Evolutionary conservation across 2,113 vertebrate species (phyloP).

Genomic region (Labeo catla): DNA sequence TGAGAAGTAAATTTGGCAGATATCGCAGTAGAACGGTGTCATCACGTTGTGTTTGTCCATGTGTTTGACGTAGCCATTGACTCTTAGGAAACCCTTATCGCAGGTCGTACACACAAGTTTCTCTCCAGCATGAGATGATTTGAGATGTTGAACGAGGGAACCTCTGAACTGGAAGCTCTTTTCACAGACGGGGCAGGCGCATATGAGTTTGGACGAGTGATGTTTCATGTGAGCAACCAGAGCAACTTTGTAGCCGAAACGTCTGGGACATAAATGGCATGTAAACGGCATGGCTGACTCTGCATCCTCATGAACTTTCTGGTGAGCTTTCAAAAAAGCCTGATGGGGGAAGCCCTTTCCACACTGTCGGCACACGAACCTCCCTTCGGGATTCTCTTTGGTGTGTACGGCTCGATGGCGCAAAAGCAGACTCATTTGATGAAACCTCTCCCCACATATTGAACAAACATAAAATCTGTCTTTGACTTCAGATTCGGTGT

Average conservation of each 20-base stretch:
- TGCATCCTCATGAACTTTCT: conserved; percentile 34
- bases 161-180: conserved; percentile 21
- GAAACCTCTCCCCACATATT: conserved; percentile 26
- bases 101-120: conserved; percentile 60
- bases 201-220: background rate
- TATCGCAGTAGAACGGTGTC: conserved; percentile 61
- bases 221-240: conserved; percentile 39
- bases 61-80: conserved; percentile 57
- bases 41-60: conserved; percentile 63
- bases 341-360: conserved; percentile 20
- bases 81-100: conserved; percentile 47
- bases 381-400: background rate
- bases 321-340: conserved; percentile 41
- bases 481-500: background rate
- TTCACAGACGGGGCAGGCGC: conserved; percentile 9
- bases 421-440: conserved; percentile 28
- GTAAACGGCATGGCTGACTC: conserved; percentile 14
- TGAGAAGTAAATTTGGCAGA: conserved; percentile 65
- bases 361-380: conserved; percentile 6
- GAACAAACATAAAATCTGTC: conserved; percentile 16
- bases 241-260: conserved; percentile 43
- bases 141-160: conserved; percentile 58
- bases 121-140: conserved; percentile 58
- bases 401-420: conserved; percentile 25
- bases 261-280: conserved; percentile 41